Percentiles rank a stretch among this genome's conserved stretches.
phyloP scores from a whole-genome alignment of 2,113 vertebrate genomes.

The Synodontis membranacea region DNA sequence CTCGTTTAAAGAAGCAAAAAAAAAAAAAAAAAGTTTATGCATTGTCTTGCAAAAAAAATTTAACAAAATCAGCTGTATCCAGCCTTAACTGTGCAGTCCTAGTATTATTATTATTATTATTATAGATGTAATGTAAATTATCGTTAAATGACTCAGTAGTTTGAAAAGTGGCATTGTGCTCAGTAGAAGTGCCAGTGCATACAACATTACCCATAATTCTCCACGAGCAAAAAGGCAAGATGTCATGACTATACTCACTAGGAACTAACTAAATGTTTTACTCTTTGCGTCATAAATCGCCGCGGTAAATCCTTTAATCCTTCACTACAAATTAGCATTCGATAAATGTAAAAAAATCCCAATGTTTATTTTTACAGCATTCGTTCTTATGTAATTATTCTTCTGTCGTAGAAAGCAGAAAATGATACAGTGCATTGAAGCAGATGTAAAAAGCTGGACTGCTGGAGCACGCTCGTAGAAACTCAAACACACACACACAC shows the following conservation, averaged over 20 bases:
- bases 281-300: neutral
- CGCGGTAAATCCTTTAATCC: neutral
- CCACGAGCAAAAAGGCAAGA: neutral
- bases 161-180: neutral
- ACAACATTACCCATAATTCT: conserved; percentile 10
- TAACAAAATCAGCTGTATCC: neutral
- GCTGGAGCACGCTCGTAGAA: neutral
- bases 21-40: neutral
- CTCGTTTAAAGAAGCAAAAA: neutral
- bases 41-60: neutral
- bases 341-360: neutral
- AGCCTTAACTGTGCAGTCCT: conserved; percentile 14
- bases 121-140: neutral
- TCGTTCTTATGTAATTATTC: neutral
- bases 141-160: neutral
- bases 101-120: neutral
- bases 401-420: neutral
- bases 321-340: neutral
- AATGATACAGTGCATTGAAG: too few relatives aligned
- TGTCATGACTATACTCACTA: neutral
- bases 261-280: neutral
- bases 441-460: neutral
- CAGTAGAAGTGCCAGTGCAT: neutral
- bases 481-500: neutral
- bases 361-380: neutral